These are phyloP conservation scores for Platorchestia sp. DNA, from an alignment of 1,140 invertebrate genomes.

Conservation along the genomic window DNA sequence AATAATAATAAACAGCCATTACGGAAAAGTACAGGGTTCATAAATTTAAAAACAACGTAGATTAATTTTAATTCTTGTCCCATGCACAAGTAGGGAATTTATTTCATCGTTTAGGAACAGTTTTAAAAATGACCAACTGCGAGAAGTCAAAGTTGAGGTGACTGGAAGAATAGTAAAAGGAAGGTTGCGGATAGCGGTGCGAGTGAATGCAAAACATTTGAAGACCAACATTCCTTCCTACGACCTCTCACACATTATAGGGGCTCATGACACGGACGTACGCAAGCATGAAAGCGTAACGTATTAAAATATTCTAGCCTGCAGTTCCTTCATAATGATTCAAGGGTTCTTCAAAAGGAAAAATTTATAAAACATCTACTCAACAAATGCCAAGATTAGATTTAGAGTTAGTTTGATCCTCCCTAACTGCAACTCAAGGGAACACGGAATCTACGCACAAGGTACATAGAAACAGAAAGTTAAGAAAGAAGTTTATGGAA, in stretches of 20 bases:
- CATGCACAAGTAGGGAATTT: neutral
- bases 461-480: no score
- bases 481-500: no score
- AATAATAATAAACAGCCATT: no score
- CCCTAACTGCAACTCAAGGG: no score
- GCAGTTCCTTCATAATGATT: neutral
- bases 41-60: neutral
- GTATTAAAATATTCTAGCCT: neutral
- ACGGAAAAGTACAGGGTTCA: no score
- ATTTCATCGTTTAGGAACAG: neutral
- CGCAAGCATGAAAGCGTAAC: neutral
- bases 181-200: neutral
- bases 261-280: neutral
- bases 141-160: neutral
- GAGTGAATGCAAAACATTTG: neutral
- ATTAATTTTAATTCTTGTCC: neutral
- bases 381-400: no score
- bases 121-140: neutral
- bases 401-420: no score
- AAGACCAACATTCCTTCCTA: neutral
- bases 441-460: no score
- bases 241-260: neutral
- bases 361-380: no score
- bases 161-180: neutral
- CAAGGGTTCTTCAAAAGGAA: no score